Evolutionary conservation across 2,888 invertebrate species (phyloP).

Genomic region (Sphaerophoria taeniata): DNA sequence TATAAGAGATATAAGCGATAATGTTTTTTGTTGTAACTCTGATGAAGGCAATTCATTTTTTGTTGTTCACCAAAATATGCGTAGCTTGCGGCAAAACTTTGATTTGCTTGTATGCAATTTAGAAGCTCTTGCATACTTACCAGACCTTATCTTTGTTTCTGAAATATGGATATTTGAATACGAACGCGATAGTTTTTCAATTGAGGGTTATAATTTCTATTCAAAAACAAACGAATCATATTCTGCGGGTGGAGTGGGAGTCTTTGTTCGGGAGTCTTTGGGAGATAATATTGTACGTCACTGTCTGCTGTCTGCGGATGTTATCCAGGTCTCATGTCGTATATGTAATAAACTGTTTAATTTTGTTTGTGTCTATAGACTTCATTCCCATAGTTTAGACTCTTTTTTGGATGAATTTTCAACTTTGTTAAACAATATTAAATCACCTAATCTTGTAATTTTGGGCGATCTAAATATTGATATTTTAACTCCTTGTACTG

Average conservation of each 20-base stretch:
- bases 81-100: neutral
- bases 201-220: conserved; percentile 1
- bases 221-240: conserved; percentile 19
- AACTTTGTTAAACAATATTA: no score
- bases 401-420: no score
- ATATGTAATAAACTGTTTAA: conserved; percentile 7
- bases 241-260: conserved; percentile 7
- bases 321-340: neutral
- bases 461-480: conserved; percentile 4
- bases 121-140: conserved; percentile 2
- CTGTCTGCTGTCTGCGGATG: conserved; percentile 1
- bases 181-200: neutral
- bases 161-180: conserved; percentile 1
- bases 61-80: conserved; percentile 6
- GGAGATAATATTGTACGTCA: conserved; percentile 2
- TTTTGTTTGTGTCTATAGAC: no score
- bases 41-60: conserved; percentile 13
- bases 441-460: neutral
- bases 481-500: conserved; percentile 3
- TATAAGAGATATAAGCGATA: conserved; percentile 1
- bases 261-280: neutral
- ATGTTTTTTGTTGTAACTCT: conserved; percentile 7
- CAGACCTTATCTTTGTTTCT: conserved; percentile 4
- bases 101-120: conserved; percentile 6
- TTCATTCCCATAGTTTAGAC: no score